Evolutionary conservation across 2,113 vertebrate genomes (phyloP).

Genomic region (Pygoscelis antarcticus): DNA sequence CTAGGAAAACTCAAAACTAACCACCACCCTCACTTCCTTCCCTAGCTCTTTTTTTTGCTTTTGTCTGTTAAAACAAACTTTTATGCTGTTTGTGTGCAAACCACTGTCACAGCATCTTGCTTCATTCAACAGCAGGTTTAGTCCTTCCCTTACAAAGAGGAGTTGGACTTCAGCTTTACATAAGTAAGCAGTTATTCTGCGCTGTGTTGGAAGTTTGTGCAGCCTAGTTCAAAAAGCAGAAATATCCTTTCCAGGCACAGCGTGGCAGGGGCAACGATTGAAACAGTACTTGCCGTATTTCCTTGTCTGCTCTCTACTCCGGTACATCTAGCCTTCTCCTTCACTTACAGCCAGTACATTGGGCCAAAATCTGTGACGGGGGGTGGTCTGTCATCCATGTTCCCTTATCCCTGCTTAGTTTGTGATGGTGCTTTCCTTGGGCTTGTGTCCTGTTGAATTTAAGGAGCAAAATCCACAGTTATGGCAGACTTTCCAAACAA

Average conservation of each 20-base stretch:
- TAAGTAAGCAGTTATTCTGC: background rate
- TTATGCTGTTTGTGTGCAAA: background rate
- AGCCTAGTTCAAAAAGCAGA: background rate
- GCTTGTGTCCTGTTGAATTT: background rate
- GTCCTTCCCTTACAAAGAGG: background rate
- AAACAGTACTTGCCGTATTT: background rate
- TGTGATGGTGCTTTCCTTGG: background rate
- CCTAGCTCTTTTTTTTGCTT: background rate
- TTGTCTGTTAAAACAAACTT: background rate
- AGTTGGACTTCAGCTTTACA: background rate
- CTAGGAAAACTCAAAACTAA: constrained; percentile 21
- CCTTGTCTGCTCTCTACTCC: background rate
- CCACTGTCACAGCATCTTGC: background rate
- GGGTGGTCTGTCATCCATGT: background rate
- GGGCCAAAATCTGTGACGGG: background rate
- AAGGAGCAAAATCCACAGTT: background rate
- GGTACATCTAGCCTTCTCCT: background rate
- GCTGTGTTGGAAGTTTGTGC: background rate
- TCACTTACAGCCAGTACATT: background rate
- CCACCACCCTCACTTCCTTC: constrained; percentile 34
- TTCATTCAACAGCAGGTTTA: background rate
- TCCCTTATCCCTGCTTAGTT: background rate
- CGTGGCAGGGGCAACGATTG: background rate
- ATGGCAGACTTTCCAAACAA: background rate
- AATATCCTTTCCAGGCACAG: background rate